Conservation (phyloP, 2,888 invertebrate species). For the Chesias legatella region DNA sequence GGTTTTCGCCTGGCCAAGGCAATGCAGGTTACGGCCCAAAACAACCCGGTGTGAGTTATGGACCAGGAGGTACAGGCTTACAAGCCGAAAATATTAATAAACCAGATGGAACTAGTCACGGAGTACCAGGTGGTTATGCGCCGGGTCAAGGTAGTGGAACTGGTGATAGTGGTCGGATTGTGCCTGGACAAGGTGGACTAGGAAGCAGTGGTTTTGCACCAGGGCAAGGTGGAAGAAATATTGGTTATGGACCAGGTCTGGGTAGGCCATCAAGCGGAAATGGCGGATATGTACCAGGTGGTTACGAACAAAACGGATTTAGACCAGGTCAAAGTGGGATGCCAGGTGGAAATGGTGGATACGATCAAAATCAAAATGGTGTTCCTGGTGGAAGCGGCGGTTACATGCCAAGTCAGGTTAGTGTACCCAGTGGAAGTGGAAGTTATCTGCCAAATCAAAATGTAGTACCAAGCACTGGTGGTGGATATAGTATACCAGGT, state of each 20-base stretch:
- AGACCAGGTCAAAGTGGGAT: conserved; percentile 7
- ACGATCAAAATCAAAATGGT: conserved; percentile 3
- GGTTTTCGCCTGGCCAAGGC: conserved; percentile 10
- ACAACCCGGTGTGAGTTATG: conserved; percentile 2
- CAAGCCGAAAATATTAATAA: conserved; percentile 1
- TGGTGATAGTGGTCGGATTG: conserved; percentile 17
- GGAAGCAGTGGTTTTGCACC: conserved; percentile 18
- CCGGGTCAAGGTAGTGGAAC: conserved; percentile 19
- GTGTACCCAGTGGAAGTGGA: background rate
- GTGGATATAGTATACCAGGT: conserved; percentile 16
- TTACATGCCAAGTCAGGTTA: background rate
- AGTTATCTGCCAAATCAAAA: background rate
- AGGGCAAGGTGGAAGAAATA: conserved; percentile 18
- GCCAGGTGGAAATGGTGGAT: conserved; percentile 2
- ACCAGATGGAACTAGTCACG: conserved; percentile 8
- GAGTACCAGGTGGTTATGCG: conserved; percentile 16
- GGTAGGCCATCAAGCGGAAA: background rate
- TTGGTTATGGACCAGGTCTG: conserved; percentile 19
- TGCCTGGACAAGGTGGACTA: conserved; percentile 18
- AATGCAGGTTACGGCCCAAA: background rate
- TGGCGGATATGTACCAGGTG: conserved; percentile 3
- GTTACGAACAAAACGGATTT: conserved; percentile 5
- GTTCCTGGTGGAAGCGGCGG: background rate
- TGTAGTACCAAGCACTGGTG: background rate
- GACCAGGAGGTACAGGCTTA: conserved; percentile 1